A percentile compares a stretch with the other conserved stretches of the same genome.
Evolutionary conservation across 2,113 vertebrate species (phyloP).

Genomic region (Hassar affinis): DNA sequence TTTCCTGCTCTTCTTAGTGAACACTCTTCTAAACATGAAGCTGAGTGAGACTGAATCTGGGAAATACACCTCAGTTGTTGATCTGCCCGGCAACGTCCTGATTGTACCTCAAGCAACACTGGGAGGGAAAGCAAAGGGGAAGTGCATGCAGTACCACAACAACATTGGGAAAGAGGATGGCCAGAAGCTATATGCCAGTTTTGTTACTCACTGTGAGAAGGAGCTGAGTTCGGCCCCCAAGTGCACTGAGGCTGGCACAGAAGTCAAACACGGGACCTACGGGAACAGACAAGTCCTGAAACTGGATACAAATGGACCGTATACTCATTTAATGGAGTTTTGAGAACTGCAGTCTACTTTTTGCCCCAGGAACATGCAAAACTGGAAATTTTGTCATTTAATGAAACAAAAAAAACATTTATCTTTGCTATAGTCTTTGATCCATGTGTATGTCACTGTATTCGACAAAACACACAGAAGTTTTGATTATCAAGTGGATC

Average conservation of each 20-base stretch:
- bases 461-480: background rate
- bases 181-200: constrained; percentile 77
- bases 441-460: no score
- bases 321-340: constrained; percentile 91
- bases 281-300: constrained; percentile 91
- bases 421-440: background rate
- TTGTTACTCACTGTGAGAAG: constrained; percentile 82
- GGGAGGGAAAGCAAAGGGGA: constrained; percentile 84
- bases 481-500: background rate
- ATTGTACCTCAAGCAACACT: constrained; percentile 92
- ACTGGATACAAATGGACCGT: constrained; percentile 91
- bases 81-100: constrained; percentile 84
- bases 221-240: constrained; percentile 70
- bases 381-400: background rate
- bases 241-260: constrained; percentile 66
- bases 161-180: constrained; percentile 89
- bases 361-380: background rate
- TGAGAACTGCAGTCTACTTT: constrained; percentile 56
- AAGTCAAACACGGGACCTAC: constrained; percentile 82
- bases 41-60: constrained; percentile 84
- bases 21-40: constrained; percentile 80
- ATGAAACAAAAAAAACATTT: background rate
- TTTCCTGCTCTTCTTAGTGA: constrained; percentile 62
- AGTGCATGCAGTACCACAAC: constrained; percentile 88
- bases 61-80: constrained; percentile 79